phyloP scores from a whole-genome alignment of 2,888 invertebrate genomes.

The Rhabditoides inermis region DNA sequence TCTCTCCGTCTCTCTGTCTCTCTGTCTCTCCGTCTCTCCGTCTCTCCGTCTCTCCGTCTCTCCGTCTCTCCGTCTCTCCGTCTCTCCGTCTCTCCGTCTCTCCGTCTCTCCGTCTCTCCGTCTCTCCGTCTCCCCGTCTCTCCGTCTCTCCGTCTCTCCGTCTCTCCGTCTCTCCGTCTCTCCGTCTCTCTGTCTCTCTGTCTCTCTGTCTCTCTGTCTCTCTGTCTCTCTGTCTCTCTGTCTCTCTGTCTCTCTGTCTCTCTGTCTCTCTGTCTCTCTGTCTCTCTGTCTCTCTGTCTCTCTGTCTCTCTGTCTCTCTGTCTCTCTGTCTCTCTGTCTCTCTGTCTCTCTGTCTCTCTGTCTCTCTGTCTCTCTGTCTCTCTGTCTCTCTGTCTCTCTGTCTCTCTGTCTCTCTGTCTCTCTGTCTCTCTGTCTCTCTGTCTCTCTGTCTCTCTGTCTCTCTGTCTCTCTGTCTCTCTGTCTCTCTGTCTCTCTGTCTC shows the following conservation, averaged over 20 bases:
- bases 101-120: no score
- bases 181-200: slow-evolving; percentile 9
- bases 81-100: no score
- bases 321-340: no score
- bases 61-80: no score
- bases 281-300: not conserved
- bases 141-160: not conserved
- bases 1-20: slow-evolving; percentile 4
- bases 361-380: not conserved
- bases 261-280: slow-evolving; percentile 7
- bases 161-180: slow-evolving; percentile 5
- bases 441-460: slow-evolving; percentile 3
- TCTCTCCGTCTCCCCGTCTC: no score
- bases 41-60: not conserved
- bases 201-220: slow-evolving; percentile 10
- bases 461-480: not conserved
- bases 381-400: not conserved
- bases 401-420: not conserved
- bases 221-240: no score
- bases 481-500: not conserved
- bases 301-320: slow-evolving; percentile 1
- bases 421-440: not conserved
- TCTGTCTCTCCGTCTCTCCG: not conserved
- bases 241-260: slow-evolving; percentile 4
- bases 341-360: no score